These are phyloP conservation scores for Arizona elegans DNA, from an alignment of 2,113 vertebrate species.

Conservation along the genomic window DNA sequence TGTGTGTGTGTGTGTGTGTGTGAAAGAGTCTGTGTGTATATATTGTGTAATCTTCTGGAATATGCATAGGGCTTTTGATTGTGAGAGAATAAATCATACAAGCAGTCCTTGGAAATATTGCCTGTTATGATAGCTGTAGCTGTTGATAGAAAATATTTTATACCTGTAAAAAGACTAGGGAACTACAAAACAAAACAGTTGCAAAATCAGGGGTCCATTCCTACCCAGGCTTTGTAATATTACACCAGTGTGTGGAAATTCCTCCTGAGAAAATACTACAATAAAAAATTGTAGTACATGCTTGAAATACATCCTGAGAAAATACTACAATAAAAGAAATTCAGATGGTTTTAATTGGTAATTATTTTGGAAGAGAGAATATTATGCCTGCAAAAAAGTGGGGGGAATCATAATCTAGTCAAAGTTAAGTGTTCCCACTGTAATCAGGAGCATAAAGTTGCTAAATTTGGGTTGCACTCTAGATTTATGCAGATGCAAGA, in stretches of 20 bases:
- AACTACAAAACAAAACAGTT: not conserved
- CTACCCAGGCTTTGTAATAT: constrained; percentile 46
- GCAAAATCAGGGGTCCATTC: constrained; percentile 11
- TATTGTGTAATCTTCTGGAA: not conserved
- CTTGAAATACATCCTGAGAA: not conserved
- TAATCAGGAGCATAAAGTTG: not conserved
- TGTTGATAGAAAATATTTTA: constrained; percentile 33
- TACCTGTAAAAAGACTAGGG: not conserved
- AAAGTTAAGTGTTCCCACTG: not conserved
- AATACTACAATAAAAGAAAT: constrained; percentile 1
- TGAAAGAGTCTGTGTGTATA: not conserved
- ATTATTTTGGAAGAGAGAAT: not conserved
- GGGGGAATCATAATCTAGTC: not conserved
- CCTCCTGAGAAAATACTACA: constrained; percentile 20
- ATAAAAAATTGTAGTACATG: not conserved
- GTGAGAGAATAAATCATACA: not conserved
- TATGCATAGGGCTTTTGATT: not conserved
- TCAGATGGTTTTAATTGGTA: not conserved
- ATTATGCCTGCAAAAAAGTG: not conserved
- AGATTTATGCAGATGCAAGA: not conserved
- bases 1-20: not conserved
- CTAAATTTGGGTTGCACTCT: not conserved
- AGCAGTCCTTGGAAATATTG: constrained; percentile 31
- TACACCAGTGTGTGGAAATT: constrained; percentile 37
- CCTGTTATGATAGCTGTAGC: constrained; percentile 21